phyloP scores from a whole-genome alignment of 2,797 vertebrate species.

The Euthynnus affinis region DNA sequence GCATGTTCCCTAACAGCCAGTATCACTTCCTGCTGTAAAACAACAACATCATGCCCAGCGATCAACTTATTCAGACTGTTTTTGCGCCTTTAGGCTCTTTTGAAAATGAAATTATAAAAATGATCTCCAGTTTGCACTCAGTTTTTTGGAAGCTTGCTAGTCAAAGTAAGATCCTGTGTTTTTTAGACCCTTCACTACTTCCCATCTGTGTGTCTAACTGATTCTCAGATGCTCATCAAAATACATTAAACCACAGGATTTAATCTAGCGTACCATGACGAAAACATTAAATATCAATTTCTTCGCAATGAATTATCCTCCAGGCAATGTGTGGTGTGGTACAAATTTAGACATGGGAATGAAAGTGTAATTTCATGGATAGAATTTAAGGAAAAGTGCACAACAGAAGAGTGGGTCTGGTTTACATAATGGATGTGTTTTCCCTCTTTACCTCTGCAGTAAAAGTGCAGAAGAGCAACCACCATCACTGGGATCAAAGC shows the following conservation, averaged over 20 bases:
- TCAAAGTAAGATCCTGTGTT: conserved; percentile 72
- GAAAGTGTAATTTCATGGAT: conserved; percentile 62
- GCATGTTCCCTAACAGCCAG: conserved; percentile 37
- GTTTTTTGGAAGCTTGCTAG: conserved; percentile 69
- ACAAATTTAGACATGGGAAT: conserved; percentile 69
- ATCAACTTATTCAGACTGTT: conserved; percentile 7
- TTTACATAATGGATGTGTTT: conserved; percentile 46
- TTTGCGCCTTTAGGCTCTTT: conserved; percentile 31
- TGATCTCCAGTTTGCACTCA: conserved; percentile 70
- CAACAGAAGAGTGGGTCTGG: conserved; percentile 2
- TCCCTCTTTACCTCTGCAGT: conserved; percentile 81
- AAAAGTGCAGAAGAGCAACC: conserved; percentile 94
- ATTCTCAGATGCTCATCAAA: conserved; percentile 60
- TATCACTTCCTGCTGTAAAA: conserved; percentile 30
- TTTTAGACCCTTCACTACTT: conserved; percentile 1
- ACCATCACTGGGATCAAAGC: conserved; percentile 93
- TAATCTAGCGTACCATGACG: conserved; percentile 65
- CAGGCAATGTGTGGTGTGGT: conserved; percentile 48
- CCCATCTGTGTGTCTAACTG: conserved; percentile 47
- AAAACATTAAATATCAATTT: conserved; percentile 81
- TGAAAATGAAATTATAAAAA: conserved; percentile 71
- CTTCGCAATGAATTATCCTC: conserved; percentile 55
- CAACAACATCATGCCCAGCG: conserved; percentile 35
- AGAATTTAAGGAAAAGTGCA: conserved; percentile 25
- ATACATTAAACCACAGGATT: conserved; percentile 67